A percentile compares a stretch with the other conserved stretches of the same genome.
Conservation (phyloP, 2,888 invertebrate species). For the Scaptomyza polygonia region DNA sequence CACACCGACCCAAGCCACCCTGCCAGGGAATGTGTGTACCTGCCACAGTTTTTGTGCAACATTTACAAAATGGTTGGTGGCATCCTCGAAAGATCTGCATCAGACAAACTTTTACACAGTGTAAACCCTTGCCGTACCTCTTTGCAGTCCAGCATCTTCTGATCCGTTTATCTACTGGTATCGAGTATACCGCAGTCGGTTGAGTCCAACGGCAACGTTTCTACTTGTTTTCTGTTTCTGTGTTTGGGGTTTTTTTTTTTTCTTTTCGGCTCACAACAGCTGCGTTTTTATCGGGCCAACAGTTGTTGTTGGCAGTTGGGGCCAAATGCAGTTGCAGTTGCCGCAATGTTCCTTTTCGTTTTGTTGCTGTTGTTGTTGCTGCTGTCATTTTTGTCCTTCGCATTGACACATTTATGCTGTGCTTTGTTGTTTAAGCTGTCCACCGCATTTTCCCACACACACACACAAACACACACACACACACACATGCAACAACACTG, state of each 20-base stretch:
- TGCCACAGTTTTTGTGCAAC: too few relatives aligned
- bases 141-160: too few relatives aligned
- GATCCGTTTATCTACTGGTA: too few relatives aligned
- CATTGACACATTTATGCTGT: conserved; percentile 70
- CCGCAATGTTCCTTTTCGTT: conserved; percentile 15
- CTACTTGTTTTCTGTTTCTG: not conserved
- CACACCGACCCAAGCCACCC: too few relatives aligned
- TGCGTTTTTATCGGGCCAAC: conserved; percentile 37
- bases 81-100: too few relatives aligned
- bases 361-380: not conserved
- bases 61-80: too few relatives aligned
- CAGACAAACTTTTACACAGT: too few relatives aligned
- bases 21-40: too few relatives aligned
- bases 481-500: conserved; percentile 53
- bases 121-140: too few relatives aligned
- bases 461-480: conserved; percentile 47
- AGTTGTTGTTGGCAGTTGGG: conserved; percentile 32
- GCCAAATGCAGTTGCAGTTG: conserved; percentile 40
- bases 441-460: conserved; percentile 49
- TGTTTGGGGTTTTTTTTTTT: not conserved
- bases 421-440: conserved; percentile 21
- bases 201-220: too few relatives aligned
- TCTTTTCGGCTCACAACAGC: conserved; percentile 35
- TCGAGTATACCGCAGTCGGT: too few relatives aligned
- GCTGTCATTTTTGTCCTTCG: conserved; percentile 49